Conservation (phyloP, 2,888 invertebrate species). For the Heliconius charithonia region DNA sequence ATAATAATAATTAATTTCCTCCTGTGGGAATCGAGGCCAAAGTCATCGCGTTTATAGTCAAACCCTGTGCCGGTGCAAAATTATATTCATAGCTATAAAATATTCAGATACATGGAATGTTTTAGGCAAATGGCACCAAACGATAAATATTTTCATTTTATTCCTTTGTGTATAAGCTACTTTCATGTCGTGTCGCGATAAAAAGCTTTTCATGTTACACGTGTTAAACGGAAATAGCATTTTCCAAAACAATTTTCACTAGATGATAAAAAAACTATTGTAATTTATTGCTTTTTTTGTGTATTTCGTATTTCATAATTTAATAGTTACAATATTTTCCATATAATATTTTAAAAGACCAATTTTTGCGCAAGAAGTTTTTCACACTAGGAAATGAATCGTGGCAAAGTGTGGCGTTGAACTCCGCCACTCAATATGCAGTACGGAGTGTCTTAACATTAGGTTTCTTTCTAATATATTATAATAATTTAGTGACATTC, state of each 20-base stretch:
- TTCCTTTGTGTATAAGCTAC: slow-evolving; percentile 27
- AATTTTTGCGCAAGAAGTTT: too few relatives aligned
- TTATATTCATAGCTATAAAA: neutral
- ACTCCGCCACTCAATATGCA: too few relatives aligned
- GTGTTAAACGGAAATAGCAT: slow-evolving; percentile 10
- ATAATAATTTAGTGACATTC: too few relatives aligned
- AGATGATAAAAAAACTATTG: neutral
- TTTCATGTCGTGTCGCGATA: slow-evolving; percentile 22
- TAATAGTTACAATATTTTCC: neutral
- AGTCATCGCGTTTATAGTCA: too few relatives aligned
- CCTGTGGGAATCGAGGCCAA: too few relatives aligned
- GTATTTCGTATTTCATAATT: neutral
- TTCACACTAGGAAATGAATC: too few relatives aligned
- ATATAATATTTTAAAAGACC: neutral
- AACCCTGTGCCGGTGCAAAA: neutral
- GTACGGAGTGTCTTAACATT: too few relatives aligned
- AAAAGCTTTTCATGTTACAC: slow-evolving; percentile 27
- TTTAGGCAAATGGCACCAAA: slow-evolving; percentile 13
- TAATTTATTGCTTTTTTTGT: neutral
- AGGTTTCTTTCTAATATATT: too few relatives aligned
- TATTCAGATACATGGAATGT: neutral
- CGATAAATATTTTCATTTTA: slow-evolving; percentile 31
- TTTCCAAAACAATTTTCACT: slow-evolving; percentile 4
- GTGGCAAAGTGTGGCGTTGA: too few relatives aligned
- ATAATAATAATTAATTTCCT: too few relatives aligned